These are phyloP conservation scores for Cynopterus sphinx DNA, from an alignment of 2,797 vertebrate species.

Conservation along the genomic window DNA sequence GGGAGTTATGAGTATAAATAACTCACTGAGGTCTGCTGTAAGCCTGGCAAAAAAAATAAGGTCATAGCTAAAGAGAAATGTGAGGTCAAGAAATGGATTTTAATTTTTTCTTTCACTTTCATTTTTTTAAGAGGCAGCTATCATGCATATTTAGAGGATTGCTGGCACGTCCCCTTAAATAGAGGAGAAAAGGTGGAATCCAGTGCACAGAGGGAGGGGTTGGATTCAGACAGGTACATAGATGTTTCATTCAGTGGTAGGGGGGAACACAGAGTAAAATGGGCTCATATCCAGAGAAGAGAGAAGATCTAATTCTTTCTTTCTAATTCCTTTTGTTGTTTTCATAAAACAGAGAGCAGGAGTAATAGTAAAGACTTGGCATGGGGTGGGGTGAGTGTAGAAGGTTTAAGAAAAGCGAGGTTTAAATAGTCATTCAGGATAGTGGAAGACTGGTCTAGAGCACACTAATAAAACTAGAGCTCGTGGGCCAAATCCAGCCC, in stretches of 20 bases:
- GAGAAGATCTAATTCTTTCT: not conserved
- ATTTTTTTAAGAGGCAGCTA: not conserved
- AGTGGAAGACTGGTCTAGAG: not conserved
- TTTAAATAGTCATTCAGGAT: not conserved
- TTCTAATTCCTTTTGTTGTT: not conserved
- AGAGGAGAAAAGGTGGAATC: not conserved
- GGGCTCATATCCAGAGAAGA: not conserved
- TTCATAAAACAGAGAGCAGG: conserved; percentile 12
- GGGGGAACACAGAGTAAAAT: not conserved
- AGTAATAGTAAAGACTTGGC: not conserved
- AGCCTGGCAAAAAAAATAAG: not conserved
- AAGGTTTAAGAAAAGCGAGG: not conserved
- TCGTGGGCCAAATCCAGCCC: not conserved
- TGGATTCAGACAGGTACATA: not conserved
- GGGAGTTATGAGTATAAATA: not conserved
- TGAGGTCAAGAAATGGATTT: not conserved
- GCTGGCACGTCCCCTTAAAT: not conserved
- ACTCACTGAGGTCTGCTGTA: not conserved
- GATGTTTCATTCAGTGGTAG: not conserved
- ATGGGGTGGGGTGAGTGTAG: not conserved
- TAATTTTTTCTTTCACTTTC: not conserved
- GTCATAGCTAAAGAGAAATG: not conserved
- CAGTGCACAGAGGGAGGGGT: rapidly evolving
- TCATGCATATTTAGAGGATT: not conserved
- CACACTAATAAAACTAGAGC: not conserved